Conservation (phyloP, 2,113 vertebrate genomes). For the Theristicus caerulescens region DNA sequence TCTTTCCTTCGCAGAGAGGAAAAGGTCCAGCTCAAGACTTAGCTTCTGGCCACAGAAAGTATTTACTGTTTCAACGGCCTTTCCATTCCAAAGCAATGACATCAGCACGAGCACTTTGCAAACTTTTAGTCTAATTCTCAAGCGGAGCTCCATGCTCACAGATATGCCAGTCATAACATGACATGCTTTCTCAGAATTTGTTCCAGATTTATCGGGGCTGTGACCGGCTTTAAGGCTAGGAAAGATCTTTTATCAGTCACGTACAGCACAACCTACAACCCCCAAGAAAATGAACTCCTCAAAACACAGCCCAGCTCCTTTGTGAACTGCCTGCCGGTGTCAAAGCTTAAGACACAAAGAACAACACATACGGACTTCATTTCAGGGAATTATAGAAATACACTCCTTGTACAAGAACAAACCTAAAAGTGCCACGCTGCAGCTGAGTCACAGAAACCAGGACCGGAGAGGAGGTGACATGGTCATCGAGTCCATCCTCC, state of each 20-base stretch:
- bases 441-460: neutral
- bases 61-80: constrained; percentile 69
- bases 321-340: neutral
- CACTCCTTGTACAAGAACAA: neutral
- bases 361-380: neutral
- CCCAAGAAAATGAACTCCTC: neutral
- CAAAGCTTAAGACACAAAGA: neutral
- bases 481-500: neutral
- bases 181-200: constrained; percentile 62
- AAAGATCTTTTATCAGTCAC: constrained; percentile 53
- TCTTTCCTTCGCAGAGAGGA: constrained; percentile 68
- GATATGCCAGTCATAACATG: constrained; percentile 64
- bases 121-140: constrained; percentile 54
- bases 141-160: constrained; percentile 42
- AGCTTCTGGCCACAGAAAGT: constrained; percentile 68
- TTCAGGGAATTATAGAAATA: neutral
- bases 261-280: constrained; percentile 5
- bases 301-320: neutral
- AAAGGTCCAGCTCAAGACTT: constrained; percentile 65
- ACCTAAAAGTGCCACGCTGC: neutral
- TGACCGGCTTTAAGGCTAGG: neutral
- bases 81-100: constrained; percentile 73
- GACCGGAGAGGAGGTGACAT: neutral
- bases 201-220: constrained; percentile 57
- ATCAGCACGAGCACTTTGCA: constrained; percentile 60